phyloP scores from a whole-genome alignment of 2,888 invertebrate genomes.

The Spodoptera littoralis region DNA sequence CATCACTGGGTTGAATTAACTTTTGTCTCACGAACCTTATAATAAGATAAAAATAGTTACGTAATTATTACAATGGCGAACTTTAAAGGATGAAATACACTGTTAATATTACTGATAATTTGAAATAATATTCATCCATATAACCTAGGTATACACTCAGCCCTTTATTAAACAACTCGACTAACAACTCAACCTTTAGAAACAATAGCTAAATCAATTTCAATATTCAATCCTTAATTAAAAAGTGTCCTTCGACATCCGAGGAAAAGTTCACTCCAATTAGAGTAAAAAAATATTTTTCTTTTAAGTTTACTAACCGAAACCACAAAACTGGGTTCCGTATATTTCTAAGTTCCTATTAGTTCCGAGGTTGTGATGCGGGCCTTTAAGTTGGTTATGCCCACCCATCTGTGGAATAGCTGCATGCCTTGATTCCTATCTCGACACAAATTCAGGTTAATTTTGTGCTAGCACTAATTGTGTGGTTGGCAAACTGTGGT shows the following conservation, averaged over 20 bases:
- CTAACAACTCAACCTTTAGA: background rate
- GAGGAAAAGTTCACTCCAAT: background rate
- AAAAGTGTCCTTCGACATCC: background rate
- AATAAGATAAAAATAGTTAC: no score
- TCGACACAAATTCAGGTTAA: conserved; percentile 9
- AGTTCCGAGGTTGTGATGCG: background rate
- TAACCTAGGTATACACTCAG: no score
- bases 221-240: background rate
- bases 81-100: no score
- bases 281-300: background rate
- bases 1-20: no score
- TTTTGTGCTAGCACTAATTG: conserved; percentile 17
- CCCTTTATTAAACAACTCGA: no score
- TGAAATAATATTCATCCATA: no score
- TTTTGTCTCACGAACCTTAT: no score
- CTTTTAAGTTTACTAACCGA: background rate
- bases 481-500: background rate
- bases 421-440: conserved; percentile 7
- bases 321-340: background rate
- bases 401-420: conserved; percentile 17
- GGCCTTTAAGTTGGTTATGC: conserved; percentile 12
- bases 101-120: no score
- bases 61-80: no score
- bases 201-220: background rate
- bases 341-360: background rate